A percentile compares a stretch with the other conserved stretches of the same genome.
Evolutionary conservation across 1,140 invertebrate species (phyloP).

Genomic region (Macrostomum lignano): DNA sequence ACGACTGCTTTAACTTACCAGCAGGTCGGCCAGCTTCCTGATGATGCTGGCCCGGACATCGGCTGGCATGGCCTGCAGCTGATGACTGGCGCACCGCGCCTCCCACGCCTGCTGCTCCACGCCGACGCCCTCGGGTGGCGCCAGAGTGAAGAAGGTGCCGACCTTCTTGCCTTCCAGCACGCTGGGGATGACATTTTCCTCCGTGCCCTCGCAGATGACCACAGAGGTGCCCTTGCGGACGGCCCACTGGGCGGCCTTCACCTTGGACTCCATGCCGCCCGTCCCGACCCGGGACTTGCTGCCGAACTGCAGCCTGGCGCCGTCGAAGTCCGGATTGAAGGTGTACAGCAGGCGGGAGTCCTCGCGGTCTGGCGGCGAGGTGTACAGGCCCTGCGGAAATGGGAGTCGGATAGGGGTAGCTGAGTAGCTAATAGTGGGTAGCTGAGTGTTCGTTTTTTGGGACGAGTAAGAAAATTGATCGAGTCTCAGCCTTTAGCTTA

Average conservation of each 20-base stretch:
- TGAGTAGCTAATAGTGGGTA: too few species aligned
- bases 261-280: constrained; percentile 92
- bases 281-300: constrained; percentile 73
- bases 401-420: too few species aligned
- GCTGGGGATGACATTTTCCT: constrained; percentile 65
- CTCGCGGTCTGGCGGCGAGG: constrained; percentile 64
- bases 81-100: constrained; percentile 39
- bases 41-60: constrained; percentile 57
- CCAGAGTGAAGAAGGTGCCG: constrained; percentile 83
- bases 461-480: too few species aligned
- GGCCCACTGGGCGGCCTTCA: constrained; percentile 74
- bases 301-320: constrained; percentile 51
- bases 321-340: constrained; percentile 41
- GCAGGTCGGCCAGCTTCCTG: constrained; percentile 49
- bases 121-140: constrained; percentile 22
- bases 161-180: constrained; percentile 70
- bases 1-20: too few species aligned
- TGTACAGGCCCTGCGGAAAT: constrained; percentile 88
- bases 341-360: constrained; percentile 70
- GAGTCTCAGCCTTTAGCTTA: too few species aligned
- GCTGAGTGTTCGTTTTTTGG: too few species aligned
- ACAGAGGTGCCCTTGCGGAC: constrained; percentile 58
- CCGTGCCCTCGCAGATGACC: constrained; percentile 85
- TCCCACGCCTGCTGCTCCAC: constrained; percentile 20
- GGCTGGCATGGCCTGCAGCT: constrained; percentile 45